These are phyloP conservation scores for Magallana gigas DNA, from an alignment of 1,140 invertebrate species.

Conservation along the genomic window DNA sequence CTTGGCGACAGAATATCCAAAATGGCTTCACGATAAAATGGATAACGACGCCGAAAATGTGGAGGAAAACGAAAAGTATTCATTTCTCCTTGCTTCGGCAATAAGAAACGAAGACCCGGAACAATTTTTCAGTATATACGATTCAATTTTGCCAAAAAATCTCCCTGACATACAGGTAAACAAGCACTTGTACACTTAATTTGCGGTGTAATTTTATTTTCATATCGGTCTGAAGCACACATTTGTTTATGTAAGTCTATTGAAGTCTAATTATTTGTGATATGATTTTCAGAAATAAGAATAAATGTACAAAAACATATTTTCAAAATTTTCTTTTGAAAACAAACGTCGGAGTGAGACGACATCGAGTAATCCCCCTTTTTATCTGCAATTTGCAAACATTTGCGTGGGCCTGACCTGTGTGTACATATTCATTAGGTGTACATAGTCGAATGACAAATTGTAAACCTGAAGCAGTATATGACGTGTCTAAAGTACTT, in stretches of 20 bases:
- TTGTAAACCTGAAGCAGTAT: constrained; percentile 45
- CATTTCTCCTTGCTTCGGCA: constrained; percentile 72
- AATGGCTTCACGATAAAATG: constrained; percentile 73
- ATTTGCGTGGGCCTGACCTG: constrained; percentile 55
- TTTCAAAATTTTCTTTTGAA: neutral
- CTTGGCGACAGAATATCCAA: constrained; percentile 73
- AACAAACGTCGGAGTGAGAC: constrained; percentile 22
- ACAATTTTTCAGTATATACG: constrained; percentile 71
- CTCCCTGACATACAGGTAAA: constrained; percentile 66
- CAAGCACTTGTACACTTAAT: neutral
- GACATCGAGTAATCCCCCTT: constrained; percentile 42
- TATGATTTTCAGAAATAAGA: too few relatives aligned
- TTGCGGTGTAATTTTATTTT: neutral
- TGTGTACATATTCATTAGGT: constrained; percentile 58
- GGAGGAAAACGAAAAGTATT: constrained; percentile 71
- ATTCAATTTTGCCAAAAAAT: constrained; percentile 66
- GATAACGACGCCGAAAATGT: constrained; percentile 68
- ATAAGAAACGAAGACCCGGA: constrained; percentile 70
- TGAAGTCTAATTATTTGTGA: too few relatives aligned
- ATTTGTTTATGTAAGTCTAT: neutral
- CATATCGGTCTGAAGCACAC: neutral
- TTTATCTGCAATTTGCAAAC: constrained; percentile 22
- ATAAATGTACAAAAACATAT: too few relatives aligned
- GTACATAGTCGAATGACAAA: constrained; percentile 40
- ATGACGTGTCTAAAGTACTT: constrained; percentile 57